A percentile compares a stretch with the other conserved stretches of the same genome.
Conservation (phyloP, 1,140 invertebrate genomes). For the Nylanderia fulva region DNA sequence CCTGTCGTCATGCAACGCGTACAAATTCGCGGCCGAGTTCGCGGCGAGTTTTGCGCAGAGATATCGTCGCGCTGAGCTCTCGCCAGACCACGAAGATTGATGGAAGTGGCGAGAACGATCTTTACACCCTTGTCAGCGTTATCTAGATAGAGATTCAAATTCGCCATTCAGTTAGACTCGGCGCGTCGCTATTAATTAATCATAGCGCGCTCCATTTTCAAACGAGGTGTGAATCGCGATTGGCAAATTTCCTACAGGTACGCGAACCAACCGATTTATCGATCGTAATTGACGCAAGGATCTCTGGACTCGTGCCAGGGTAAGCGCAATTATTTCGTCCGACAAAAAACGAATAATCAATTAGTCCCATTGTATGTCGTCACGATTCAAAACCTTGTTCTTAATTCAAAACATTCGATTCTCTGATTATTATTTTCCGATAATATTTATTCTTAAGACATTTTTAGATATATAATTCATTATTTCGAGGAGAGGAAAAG, state of each 20-base stretch:
- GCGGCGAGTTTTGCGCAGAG: constrained; percentile 43
- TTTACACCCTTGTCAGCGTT: constrained; percentile 37
- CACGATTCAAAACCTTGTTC: constrained; percentile 30
- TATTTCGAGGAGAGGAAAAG: background rate
- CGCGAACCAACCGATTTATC: constrained; percentile 14
- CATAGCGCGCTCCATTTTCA: constrained; percentile 19
- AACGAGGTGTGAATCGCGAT: constrained; percentile 31
- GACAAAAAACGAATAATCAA: constrained; percentile 32
- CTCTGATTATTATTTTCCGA: background rate
- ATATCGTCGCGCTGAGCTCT: constrained; percentile 59
- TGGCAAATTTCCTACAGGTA: constrained; percentile 16
- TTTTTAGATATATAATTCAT: background rate
- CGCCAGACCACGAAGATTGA: constrained; percentile 51
- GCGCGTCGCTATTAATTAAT: constrained; percentile 55
- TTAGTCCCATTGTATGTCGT: constrained; percentile 23
- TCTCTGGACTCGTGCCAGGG: background rate
- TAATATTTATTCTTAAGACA: background rate
- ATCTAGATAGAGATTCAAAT: constrained; percentile 64
- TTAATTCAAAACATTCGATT: background rate
- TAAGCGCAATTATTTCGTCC: constrained; percentile 26
- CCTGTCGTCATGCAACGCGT: constrained; percentile 23
- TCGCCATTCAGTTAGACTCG: constrained; percentile 17
- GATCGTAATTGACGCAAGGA: constrained; percentile 12
- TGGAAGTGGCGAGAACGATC: constrained; percentile 60
- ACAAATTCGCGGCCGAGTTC: constrained; percentile 43